Percentiles rank a stretch among this genome's conserved stretches.
phyloP scores from a whole-genome alignment of 2,113 vertebrate genomes.

The Ariopsis seemanni region DNA sequence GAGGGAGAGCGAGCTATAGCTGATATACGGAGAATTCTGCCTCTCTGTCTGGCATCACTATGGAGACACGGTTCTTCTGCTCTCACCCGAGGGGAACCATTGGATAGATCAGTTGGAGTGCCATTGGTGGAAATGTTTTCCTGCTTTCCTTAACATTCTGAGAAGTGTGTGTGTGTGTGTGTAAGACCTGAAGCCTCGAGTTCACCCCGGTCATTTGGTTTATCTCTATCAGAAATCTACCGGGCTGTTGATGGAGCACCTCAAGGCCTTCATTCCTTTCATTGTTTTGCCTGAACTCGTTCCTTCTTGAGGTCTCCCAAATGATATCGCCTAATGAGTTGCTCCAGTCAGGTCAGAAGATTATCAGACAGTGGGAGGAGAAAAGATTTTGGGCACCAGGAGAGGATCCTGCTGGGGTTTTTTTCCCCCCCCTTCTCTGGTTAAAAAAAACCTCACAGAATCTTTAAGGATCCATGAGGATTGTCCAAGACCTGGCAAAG shows the following conservation, averaged over 20 bases:
- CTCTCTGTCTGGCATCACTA: slow-evolving; percentile 44
- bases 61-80: slow-evolving; percentile 53
- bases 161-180: not conserved
- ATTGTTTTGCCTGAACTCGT: slow-evolving; percentile 34
- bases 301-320: slow-evolving; percentile 47
- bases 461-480: no score
- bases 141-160: not conserved
- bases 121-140: slow-evolving; percentile 44
- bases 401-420: slow-evolving; percentile 50
- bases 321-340: slow-evolving; percentile 71
- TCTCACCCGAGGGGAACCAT: slow-evolving; percentile 42
- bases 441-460: no score
- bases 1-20: slow-evolving; percentile 10
- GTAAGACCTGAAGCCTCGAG: no score
- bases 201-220: not conserved
- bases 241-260: not conserved
- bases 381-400: slow-evolving; percentile 53
- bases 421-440: not conserved
- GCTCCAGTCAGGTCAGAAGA: slow-evolving; percentile 66
- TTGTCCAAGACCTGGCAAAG: no score
- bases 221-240: slow-evolving; percentile 24
- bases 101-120: slow-evolving; percentile 19
- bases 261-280: slow-evolving; percentile 33
- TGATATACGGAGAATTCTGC: slow-evolving; percentile 34
- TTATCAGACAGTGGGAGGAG: slow-evolving; percentile 60